Conservation (phyloP, 2,797 vertebrate genomes). For the Onychomys torridus region DNA sequence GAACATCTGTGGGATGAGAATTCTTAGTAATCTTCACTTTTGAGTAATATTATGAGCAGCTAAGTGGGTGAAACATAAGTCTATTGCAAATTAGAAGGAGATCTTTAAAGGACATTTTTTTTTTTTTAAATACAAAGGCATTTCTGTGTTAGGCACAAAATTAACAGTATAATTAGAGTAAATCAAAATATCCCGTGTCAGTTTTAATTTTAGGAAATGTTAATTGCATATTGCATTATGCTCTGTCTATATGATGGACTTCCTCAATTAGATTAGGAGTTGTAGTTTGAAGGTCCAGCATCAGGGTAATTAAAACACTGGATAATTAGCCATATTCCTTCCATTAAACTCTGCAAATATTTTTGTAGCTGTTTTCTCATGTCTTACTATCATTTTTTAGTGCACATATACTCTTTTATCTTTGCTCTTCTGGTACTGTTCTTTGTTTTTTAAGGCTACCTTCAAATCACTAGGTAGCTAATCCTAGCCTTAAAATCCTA, state of each 20-base stretch:
- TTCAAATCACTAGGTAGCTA: background rate
- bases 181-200: conserved; percentile 79
- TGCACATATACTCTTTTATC: background rate
- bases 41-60: background rate
- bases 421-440: background rate
- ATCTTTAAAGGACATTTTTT: conserved; percentile 66
- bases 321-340: conserved; percentile 72
- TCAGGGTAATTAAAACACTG: conserved; percentile 80
- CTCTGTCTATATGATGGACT: conserved; percentile 74
- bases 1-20: background rate
- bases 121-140: conserved; percentile 58
- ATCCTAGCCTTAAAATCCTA: background rate
- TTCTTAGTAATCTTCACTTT: conserved; percentile 50
- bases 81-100: conserved; percentile 52
- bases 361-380: conserved; percentile 14
- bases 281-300: conserved; percentile 74
- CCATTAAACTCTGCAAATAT: conserved; percentile 52
- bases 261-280: conserved; percentile 84
- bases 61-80: conserved; percentile 32
- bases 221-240: conserved; percentile 82
- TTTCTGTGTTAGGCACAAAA: conserved; percentile 68
- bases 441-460: background rate
- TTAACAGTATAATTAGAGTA: conserved; percentile 76
- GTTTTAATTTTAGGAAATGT: conserved; percentile 81
- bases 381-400: conserved; percentile 22